Percentiles rank a stretch among this genome's conserved stretches.
Conservation (phyloP, 1,140 invertebrate species). For the Araneus ventricosus region DNA sequence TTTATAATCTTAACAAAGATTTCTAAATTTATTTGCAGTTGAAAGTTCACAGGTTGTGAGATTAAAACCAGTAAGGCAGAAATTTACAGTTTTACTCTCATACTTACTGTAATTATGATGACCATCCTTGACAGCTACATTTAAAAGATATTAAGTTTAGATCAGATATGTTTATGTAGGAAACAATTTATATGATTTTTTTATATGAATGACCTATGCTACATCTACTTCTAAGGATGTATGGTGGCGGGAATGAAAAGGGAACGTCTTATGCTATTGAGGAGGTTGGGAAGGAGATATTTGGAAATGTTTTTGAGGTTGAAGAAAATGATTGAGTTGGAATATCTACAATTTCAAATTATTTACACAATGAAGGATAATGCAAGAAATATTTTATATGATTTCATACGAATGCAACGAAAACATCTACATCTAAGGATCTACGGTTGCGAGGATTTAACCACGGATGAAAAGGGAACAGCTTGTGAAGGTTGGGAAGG, state of each 20-base stretch:
- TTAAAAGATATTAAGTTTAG: constrained; percentile 56
- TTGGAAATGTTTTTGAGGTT: neutral
- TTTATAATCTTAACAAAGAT: no score
- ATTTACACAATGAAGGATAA: no score
- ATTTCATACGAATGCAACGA: no score
- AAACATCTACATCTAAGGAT: no score
- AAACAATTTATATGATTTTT: neutral
- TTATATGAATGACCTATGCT: neutral
- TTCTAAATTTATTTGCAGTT: neutral
- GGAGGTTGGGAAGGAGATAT: neutral
- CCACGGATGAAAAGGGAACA: no score
- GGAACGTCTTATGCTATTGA: neutral
- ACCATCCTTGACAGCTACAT: constrained; percentile 69
- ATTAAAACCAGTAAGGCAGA: neutral
- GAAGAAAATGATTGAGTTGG: neutral
- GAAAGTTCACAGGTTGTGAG: neutral
- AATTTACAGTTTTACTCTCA: neutral
- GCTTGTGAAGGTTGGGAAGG: no score
- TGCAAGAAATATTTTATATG: no score
- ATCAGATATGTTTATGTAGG: neutral
- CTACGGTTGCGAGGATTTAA: no score
- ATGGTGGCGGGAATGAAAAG: neutral
- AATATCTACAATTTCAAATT: no score
- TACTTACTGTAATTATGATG: constrained; percentile 66
- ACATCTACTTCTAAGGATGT: neutral